Conservation (phyloP, 2,113 vertebrate species). For the Malurus melanocephalus region DNA sequence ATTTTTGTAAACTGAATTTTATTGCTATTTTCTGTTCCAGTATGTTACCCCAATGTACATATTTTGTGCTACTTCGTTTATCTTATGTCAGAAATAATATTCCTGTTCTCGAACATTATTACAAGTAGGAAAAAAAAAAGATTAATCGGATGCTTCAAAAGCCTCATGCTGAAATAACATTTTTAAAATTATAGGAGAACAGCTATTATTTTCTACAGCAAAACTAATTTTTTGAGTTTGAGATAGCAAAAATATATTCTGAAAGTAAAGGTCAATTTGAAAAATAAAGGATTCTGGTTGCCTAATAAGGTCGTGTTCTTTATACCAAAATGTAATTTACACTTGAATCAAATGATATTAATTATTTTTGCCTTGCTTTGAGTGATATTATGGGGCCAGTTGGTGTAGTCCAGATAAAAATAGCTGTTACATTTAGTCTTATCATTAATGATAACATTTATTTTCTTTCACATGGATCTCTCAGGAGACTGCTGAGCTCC, state of each 20-base stretch:
- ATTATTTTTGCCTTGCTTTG: slow-evolving; percentile 11
- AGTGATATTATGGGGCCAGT: background rate
- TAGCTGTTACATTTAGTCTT: background rate
- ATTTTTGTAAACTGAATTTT: slow-evolving; percentile 27
- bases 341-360: background rate
- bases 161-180: background rate
- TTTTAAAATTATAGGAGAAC: background rate
- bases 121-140: background rate
- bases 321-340: slow-evolving; percentile 16
- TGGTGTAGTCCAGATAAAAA: slow-evolving; percentile 14
- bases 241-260: background rate
- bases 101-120: background rate
- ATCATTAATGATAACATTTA: slow-evolving; percentile 18
- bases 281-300: background rate
- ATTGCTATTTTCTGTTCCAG: background rate
- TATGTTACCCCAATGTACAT: slow-evolving; percentile 11
- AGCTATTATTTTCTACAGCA: background rate
- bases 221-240: background rate
- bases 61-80: slow-evolving; percentile 19
- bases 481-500: background rate
- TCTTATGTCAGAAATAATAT: slow-evolving; percentile 45
- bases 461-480: background rate
- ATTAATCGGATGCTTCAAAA: slow-evolving; percentile 41
- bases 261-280: slow-evolving; percentile 4
- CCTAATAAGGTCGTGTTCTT: background rate